Evolutionary conservation across 2,797 vertebrate genomes (phyloP).

Genomic region (Heliangelus exortis): DNA sequence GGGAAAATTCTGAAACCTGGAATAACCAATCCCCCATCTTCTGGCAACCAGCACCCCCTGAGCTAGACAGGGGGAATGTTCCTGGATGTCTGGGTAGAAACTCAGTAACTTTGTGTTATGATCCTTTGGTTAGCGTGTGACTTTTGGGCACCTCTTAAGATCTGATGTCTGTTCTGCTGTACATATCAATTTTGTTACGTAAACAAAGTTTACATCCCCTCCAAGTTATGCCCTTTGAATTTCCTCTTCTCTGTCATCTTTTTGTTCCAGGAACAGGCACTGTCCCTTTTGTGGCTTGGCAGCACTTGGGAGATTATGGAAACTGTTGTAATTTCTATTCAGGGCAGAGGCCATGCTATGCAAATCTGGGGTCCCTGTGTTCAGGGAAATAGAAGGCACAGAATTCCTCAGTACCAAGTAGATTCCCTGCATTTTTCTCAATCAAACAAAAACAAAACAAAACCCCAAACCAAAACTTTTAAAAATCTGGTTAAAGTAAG

Average conservation of each 20-base stretch:
- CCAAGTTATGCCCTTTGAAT: neutral
- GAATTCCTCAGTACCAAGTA: neutral
- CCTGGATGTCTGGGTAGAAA: neutral
- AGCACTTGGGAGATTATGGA: neutral
- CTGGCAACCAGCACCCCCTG: neutral
- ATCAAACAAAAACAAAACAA: neutral
- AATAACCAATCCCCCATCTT: neutral
- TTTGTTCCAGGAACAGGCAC: neutral
- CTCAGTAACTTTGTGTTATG: neutral
- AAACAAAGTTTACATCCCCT: neutral
- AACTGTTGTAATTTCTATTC: neutral
- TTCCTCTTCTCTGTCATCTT: neutral
- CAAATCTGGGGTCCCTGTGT: too few relatives aligned
- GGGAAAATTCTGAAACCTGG: neutral
- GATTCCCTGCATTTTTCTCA: neutral
- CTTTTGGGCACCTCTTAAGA: neutral
- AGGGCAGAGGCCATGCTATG: neutral
- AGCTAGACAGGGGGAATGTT: neutral
- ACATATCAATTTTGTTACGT: neutral
- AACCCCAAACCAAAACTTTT: neutral
- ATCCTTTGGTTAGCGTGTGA: neutral
- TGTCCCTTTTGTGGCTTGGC: neutral
- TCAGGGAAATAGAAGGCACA: neutral
- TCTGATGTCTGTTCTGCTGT: neutral
- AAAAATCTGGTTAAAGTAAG: neutral